phyloP scores from a whole-genome alignment of 2,113 vertebrate species.

The Eubucco bourcierii region DNA sequence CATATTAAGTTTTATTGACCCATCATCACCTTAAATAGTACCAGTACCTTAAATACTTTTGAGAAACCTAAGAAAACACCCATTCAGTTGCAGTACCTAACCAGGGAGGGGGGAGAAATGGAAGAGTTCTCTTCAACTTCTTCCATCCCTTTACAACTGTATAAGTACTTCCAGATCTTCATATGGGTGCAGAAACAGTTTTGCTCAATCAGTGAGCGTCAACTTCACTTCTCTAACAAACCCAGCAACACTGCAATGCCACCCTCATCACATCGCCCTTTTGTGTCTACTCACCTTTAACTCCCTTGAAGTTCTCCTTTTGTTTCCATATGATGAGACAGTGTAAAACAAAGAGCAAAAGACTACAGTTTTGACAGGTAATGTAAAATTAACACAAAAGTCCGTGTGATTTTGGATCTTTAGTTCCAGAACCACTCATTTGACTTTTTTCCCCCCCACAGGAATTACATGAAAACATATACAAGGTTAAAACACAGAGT shows the following conservation, averaged over 20 bases:
- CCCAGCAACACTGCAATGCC: background rate
- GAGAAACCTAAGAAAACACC: background rate
- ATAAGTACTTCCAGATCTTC: background rate
- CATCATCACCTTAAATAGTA: background rate
- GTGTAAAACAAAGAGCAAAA: background rate
- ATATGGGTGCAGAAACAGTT: background rate
- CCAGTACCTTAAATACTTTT: background rate
- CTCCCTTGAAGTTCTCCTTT: background rate
- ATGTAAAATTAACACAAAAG: background rate
- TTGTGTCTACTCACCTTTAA: background rate
- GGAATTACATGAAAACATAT: background rate
- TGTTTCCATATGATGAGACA: background rate
- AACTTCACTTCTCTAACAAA: background rate
- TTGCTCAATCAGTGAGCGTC: background rate
- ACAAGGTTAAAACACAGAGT: background rate
- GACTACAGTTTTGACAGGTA: background rate
- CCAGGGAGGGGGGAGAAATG: background rate
- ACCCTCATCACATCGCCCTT: accelerated
- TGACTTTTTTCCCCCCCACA: too few relatives aligned
- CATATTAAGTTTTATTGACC: background rate
- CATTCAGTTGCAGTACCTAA: background rate
- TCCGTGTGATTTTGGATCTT: background rate
- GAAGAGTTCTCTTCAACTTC: background rate
- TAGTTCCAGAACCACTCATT: background rate
- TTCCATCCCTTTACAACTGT: background rate